Evolutionary conservation across 1,140 invertebrate genomes (phyloP).

Genomic region (Leptinotarsa defecta): DNA sequence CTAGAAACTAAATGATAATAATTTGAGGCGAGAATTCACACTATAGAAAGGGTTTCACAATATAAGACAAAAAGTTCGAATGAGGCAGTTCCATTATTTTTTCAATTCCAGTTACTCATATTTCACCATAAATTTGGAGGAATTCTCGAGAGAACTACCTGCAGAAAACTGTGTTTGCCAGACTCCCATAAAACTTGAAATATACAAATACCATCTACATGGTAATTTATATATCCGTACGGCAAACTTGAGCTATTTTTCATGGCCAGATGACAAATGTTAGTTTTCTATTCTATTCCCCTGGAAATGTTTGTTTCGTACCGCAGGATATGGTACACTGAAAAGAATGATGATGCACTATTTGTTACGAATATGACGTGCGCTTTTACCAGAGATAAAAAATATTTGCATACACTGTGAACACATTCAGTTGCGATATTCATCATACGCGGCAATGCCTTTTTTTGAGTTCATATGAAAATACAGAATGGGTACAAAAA

Average conservation of each 20-base stretch:
- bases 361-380: conserved; percentile 23
- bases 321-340: background rate
- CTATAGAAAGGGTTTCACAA: too few species aligned
- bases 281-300: conserved; percentile 27
- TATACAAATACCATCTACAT: conserved; percentile 25
- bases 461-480: too few species aligned
- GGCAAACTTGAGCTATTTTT: conserved; percentile 26
- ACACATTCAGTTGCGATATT: background rate
- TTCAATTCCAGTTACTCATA: background rate
- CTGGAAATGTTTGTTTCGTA: conserved; percentile 28
- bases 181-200: conserved; percentile 23
- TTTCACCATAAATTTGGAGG: background rate
- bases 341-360: conserved; percentile 22
- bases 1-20: too few species aligned
- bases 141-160: background rate
- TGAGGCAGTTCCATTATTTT: background rate
- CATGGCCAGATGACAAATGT: conserved; percentile 24
- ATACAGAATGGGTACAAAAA: too few species aligned
- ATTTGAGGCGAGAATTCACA: too few species aligned
- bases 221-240: conserved; percentile 18
- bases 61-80: too few species aligned
- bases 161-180: background rate
- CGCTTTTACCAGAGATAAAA: background rate
- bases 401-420: conserved; percentile 1
- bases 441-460: background rate